Conservation (phyloP, 2,797 vertebrate genomes). For the Muraenolepis orangiensis region DNA sequence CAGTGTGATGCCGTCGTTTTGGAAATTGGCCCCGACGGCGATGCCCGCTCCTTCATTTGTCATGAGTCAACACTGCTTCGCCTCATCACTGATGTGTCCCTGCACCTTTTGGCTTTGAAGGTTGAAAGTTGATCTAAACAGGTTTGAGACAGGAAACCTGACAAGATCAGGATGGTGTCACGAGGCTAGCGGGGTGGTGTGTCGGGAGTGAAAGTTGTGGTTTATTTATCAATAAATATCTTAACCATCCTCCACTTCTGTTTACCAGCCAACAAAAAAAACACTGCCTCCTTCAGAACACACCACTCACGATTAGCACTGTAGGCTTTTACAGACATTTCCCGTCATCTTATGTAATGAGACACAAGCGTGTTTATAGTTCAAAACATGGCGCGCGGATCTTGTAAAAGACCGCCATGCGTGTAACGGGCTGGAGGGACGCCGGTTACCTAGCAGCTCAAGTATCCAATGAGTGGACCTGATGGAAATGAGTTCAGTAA, state of each 20-base stretch:
- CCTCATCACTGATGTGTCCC: too few species aligned
- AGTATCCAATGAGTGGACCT: not conserved
- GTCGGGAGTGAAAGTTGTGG: not conserved
- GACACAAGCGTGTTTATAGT: not conserved
- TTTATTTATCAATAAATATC: not conserved
- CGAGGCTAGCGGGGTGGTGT: too few species aligned
- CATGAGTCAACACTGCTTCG: not conserved
- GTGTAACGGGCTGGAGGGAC: not conserved
- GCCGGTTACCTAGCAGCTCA: not conserved
- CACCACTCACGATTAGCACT: not conserved
- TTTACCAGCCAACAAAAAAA: slow-evolving; percentile 3
- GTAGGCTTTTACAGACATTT: not conserved
- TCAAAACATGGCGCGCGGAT: not conserved
- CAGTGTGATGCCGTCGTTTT: not conserved
- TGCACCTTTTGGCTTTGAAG: too few species aligned
- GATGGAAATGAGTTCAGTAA: not conserved
- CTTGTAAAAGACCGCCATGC: not conserved
- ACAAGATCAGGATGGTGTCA: not conserved
- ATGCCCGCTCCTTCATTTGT: not conserved
- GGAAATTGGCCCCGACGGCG: not conserved
- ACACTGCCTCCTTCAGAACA: not conserved
- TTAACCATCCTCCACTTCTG: not conserved
- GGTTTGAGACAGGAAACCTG: not conserved
- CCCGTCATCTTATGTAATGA: not conserved
- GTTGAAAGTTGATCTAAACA: too few species aligned